A percentile compares a stretch with the other conserved stretches of the same genome.
Conservation (phyloP, 2,113 vertebrate species). For the Epinephelus fuscoguttatus region DNA sequence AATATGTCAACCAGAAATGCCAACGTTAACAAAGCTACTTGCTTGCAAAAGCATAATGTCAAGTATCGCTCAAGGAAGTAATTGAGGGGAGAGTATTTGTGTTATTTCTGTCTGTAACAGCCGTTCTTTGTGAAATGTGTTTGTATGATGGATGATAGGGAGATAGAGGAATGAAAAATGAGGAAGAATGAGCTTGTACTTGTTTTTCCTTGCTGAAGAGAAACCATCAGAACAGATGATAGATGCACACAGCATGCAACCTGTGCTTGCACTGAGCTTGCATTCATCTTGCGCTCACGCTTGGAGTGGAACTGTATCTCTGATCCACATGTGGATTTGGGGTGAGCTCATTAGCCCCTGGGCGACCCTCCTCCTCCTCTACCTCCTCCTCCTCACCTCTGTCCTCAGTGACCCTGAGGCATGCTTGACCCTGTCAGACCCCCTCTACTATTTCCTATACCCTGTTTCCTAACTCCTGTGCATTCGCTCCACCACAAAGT, state of each 20-base stretch:
- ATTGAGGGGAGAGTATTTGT: neutral
- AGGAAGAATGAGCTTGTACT: neutral
- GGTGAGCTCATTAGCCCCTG: constrained; percentile 53
- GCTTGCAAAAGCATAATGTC: neutral
- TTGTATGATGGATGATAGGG: neutral
- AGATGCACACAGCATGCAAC: constrained; percentile 3
- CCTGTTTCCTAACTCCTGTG: neutral
- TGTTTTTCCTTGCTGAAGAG: neutral
- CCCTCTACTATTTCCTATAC: constrained; percentile 38
- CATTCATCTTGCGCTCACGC: constrained; percentile 8
- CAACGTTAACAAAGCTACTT: neutral
- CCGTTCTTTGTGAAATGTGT: neutral
- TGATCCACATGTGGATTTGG: constrained; percentile 55
- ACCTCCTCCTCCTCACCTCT: constrained; percentile 67
- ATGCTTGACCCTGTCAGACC: constrained; percentile 43
- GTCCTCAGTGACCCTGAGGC: constrained; percentile 67
- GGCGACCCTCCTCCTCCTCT: constrained; percentile 25
- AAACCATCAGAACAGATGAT: neutral
- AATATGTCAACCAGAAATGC: neutral
- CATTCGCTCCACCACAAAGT: neutral
- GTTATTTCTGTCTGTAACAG: neutral
- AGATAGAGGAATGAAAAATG: neutral
- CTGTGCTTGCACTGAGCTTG: neutral
- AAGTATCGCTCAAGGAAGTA: constrained; percentile 5
- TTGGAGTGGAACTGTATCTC: constrained; percentile 22